Evolutionary conservation across 2,888 invertebrate genomes (phyloP).

Genomic region (Augochlorella aurata): DNA sequence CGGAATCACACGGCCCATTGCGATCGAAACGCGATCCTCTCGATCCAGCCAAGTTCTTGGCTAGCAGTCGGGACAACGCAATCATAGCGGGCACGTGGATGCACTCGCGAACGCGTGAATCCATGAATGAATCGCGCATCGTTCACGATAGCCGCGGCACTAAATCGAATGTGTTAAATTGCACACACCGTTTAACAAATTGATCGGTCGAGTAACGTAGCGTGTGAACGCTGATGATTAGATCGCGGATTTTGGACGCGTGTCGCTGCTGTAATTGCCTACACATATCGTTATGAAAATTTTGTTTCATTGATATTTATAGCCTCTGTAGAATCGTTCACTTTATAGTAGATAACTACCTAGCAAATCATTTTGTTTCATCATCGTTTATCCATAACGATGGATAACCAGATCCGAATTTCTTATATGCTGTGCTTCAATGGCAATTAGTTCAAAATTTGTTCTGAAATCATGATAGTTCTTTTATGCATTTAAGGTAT

Average conservation of each 20-base stretch:
- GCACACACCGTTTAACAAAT: neutral
- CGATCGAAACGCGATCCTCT: slow-evolving; percentile 54
- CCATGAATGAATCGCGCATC: slow-evolving; percentile 39
- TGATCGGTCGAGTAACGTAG: neutral
- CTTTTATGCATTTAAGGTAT: too few relatives aligned
- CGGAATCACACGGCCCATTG: slow-evolving; percentile 2
- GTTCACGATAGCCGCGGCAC: neutral
- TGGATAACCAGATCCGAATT: too few relatives aligned
- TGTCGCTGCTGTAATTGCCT: neutral
- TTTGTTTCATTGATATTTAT: neutral
- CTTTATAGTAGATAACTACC: neutral
- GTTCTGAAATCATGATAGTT: too few relatives aligned
- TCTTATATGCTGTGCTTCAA: too few relatives aligned
- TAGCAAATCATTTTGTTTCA: neutral
- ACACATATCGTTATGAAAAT: neutral
- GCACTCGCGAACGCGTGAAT: slow-evolving; percentile 29
- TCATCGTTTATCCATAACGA: too few relatives aligned
- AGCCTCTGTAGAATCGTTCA: neutral
- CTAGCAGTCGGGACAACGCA: slow-evolving; percentile 4
- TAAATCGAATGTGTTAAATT: neutral
- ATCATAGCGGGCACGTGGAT: slow-evolving; percentile 33
- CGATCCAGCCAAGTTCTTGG: slow-evolving; percentile 31
- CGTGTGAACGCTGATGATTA: neutral
- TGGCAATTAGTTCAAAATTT: too few relatives aligned
- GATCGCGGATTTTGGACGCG: neutral